Percentiles rank a stretch among this genome's conserved stretches.
Evolutionary conservation across 2,113 vertebrate species (phyloP).

Genomic region (Cebidichthys violaceus): DNA sequence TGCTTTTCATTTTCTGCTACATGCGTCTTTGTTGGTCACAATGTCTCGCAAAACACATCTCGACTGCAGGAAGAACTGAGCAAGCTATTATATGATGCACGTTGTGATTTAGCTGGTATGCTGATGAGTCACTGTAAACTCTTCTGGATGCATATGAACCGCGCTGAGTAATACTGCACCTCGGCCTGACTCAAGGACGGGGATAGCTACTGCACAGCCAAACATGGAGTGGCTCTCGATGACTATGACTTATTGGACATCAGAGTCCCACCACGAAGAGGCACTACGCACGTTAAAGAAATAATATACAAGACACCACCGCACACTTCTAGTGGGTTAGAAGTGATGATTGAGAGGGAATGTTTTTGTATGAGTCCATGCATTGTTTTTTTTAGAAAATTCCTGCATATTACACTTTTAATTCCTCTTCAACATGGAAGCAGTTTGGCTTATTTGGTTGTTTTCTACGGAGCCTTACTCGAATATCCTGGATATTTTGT

Average conservation of each 20-base stretch:
- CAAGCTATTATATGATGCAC: slow-evolving; percentile 45
- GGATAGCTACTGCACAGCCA: slow-evolving; percentile 58
- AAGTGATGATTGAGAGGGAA: background rate
- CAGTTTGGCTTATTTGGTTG: slow-evolving; percentile 40
- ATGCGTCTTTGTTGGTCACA: slow-evolving; percentile 25
- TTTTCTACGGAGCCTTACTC: slow-evolving; percentile 36
- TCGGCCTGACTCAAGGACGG: slow-evolving; percentile 68
- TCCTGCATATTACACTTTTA: background rate
- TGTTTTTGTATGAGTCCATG: background rate
- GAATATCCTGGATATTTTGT: slow-evolving; percentile 43
- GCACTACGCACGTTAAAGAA: background rate
- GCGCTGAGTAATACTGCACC: slow-evolving; percentile 70
- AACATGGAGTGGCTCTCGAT: slow-evolving; percentile 67
- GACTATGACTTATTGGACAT: slow-evolving; percentile 36
- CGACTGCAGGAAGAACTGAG: slow-evolving; percentile 38
- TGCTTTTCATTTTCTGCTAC: slow-evolving; percentile 21
- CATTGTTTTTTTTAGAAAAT: background rate
- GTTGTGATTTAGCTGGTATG: slow-evolving; percentile 51
- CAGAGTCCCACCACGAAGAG: slow-evolving; percentile 13
- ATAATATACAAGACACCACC: background rate
- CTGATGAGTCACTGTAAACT: slow-evolving; percentile 68
- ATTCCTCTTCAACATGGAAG: slow-evolving; percentile 33
- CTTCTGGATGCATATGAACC: slow-evolving; percentile 64
- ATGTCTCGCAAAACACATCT: slow-evolving; percentile 29
- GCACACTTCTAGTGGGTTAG: background rate